Percentiles rank a stretch among this genome's conserved stretches.
phyloP scores from a whole-genome alignment of 2,113 vertebrate species.

The Tetraodon nigroviridis region DNA sequence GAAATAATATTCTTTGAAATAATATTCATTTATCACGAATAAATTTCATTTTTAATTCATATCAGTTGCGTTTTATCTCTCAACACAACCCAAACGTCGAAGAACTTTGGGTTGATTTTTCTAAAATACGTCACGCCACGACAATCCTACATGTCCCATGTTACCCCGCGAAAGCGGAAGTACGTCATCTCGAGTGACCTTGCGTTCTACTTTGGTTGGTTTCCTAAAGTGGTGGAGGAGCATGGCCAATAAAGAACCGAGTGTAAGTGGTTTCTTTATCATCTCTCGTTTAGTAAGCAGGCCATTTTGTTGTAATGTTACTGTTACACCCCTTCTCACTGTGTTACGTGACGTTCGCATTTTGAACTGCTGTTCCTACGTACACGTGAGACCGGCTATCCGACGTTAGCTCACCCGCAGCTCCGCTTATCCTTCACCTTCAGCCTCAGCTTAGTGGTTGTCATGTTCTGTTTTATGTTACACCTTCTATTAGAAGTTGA shows the following conservation, averaged over 20 bases:
- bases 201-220: conserved; percentile 25
- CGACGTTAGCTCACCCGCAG: conserved; percentile 1
- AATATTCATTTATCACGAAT: too few species aligned
- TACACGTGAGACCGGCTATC: conserved; percentile 25
- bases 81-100: too few species aligned
- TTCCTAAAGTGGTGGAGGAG: conserved; percentile 23
- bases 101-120: too few species aligned
- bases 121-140: too few species aligned
- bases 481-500: too few species aligned
- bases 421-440: not conserved
- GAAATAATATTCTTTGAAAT: too few species aligned
- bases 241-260: conserved; percentile 70
- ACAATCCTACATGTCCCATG: conserved; percentile 55
- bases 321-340: not conserved
- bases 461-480: too few species aligned
- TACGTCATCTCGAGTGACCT: conserved; percentile 52
- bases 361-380: not conserved
- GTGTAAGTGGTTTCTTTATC: conserved; percentile 47
- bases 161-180: conserved; percentile 39
- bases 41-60: too few species aligned
- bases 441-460: not conserved
- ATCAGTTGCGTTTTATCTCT: too few species aligned
- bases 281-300: fast-evolving
- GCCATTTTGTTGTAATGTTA: fast-evolving
- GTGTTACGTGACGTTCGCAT: not conserved